Evolutionary conservation across 2,113 vertebrate species (phyloP).

Genomic region (Synchiropus splendidus): DNA sequence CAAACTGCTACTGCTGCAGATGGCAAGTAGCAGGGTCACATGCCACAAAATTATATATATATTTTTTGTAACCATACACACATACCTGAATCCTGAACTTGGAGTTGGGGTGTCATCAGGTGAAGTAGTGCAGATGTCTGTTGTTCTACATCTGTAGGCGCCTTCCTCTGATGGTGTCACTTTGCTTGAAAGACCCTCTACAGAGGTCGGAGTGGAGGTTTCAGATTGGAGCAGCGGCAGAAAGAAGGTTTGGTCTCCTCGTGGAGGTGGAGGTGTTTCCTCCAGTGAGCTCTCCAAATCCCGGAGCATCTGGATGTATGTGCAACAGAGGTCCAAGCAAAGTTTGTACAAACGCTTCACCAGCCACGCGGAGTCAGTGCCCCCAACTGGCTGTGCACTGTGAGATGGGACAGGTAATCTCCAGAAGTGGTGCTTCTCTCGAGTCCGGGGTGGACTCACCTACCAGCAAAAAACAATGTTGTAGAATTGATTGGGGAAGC

Average conservation of each 20-base stretch:
- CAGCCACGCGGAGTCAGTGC: conserved; percentile 90
- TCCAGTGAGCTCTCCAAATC: conserved; percentile 81
- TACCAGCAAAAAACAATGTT: conserved; percentile 1
- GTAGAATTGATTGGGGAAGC: too few species aligned
- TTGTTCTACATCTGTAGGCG: conserved; percentile 59
- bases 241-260: conserved; percentile 72
- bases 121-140: conserved; percentile 34
- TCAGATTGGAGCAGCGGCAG: conserved; percentile 87
- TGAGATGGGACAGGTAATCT: conserved; percentile 75
- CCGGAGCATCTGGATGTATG: conserved; percentile 94
- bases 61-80: too few species aligned
- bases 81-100: conserved; percentile 47
- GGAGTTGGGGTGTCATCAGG: conserved; percentile 66
- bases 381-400: conserved; percentile 79
- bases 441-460: conserved; percentile 86
- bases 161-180: conserved; percentile 83
- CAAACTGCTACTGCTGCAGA: conserved; percentile 44
- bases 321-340: conserved; percentile 87
- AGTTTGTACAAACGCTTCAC: conserved; percentile 87
- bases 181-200: conserved; percentile 69
- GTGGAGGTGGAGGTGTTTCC: conserved; percentile 42
- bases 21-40: background rate
- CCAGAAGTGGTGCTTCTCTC: conserved; percentile 79
- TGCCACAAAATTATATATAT: background rate
- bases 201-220: conserved; percentile 77